These are phyloP conservation scores for Agrypnus murinus DNA, from an alignment of 2,888 invertebrate species.

Conservation along the genomic window DNA sequence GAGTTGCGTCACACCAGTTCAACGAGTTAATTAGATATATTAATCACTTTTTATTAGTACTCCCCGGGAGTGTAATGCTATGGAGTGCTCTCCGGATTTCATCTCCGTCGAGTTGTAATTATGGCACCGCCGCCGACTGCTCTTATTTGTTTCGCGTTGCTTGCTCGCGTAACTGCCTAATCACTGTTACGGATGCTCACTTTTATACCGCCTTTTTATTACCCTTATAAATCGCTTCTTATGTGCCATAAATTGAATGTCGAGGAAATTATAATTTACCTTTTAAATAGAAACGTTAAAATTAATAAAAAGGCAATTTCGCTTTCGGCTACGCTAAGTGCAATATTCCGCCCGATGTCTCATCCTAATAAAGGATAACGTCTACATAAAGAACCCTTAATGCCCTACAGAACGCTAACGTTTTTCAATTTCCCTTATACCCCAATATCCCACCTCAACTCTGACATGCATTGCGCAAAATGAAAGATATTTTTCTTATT, in stretches of 20 bases:
- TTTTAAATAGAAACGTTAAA: constrained; percentile 61
- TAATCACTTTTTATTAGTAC: constrained; percentile 67
- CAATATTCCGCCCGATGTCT: constrained; percentile 46
- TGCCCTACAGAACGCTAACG: constrained; percentile 20
- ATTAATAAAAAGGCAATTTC: constrained; percentile 55
- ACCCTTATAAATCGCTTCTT: constrained; percentile 59
- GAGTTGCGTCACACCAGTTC: constrained; percentile 65
- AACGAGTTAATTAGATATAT: constrained; percentile 67
- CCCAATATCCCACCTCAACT: constrained; percentile 10
- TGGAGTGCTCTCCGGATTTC: constrained; percentile 62
- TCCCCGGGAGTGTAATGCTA: constrained; percentile 63
- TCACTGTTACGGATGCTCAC: constrained; percentile 57
- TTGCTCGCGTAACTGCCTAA: constrained; percentile 59
- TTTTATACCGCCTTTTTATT: constrained; percentile 57
- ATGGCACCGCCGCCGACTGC: constrained; percentile 57
- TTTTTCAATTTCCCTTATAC: constrained; percentile 34
- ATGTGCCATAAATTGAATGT: constrained; percentile 55
- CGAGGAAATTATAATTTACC: constrained; percentile 46
- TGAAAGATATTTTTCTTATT: constrained; percentile 15
- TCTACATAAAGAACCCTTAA: constrained; percentile 42
- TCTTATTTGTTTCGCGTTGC: constrained; percentile 47
- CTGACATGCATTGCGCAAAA: constrained; percentile 14
- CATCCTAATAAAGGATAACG: constrained; percentile 48
- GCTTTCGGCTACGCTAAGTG: constrained; percentile 40
- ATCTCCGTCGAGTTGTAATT: constrained; percentile 62